phyloP scores from a whole-genome alignment of 2,888 invertebrate species.

The Sycophila texana region DNA sequence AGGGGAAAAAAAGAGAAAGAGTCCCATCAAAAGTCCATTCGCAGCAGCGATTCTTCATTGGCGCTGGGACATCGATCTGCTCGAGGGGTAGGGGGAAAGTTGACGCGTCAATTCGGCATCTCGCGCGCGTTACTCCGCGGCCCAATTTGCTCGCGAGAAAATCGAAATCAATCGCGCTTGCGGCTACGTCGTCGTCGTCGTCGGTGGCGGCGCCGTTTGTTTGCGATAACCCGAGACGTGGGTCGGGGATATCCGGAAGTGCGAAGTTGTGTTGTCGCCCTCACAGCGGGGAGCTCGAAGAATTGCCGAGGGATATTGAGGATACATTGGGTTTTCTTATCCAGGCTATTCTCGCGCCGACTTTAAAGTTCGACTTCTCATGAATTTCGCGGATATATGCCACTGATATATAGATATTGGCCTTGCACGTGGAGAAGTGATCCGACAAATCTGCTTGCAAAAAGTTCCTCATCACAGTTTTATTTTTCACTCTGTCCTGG shows the following conservation, averaged over 20 bases:
- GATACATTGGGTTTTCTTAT: neutral
- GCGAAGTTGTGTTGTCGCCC: neutral
- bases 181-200: neutral
- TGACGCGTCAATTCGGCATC: slow-evolving; percentile 42
- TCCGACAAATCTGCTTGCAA: too few species aligned
- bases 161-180: slow-evolving; percentile 46
- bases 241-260: neutral
- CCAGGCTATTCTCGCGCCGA: neutral
- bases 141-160: slow-evolving; percentile 21
- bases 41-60: slow-evolving; percentile 42
- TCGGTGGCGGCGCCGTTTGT: neutral
- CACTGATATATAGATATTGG: too few species aligned
- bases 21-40: slow-evolving; percentile 34
- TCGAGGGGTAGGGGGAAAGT: neutral
- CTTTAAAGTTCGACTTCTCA: slow-evolving; percentile 10
- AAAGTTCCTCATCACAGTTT: too few species aligned
- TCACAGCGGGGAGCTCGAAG: neutral
- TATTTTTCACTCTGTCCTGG: too few species aligned
- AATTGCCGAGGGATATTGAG: neutral
- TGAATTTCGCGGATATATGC: neutral
- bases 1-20: neutral
- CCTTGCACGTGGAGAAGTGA: too few species aligned
- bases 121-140: slow-evolving; percentile 17
- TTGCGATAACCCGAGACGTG: slow-evolving; percentile 11
- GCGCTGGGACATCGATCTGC: slow-evolving; percentile 8